phyloP scores from a whole-genome alignment of 2,888 invertebrate species.

The Mechanitis mazaeus region DNA sequence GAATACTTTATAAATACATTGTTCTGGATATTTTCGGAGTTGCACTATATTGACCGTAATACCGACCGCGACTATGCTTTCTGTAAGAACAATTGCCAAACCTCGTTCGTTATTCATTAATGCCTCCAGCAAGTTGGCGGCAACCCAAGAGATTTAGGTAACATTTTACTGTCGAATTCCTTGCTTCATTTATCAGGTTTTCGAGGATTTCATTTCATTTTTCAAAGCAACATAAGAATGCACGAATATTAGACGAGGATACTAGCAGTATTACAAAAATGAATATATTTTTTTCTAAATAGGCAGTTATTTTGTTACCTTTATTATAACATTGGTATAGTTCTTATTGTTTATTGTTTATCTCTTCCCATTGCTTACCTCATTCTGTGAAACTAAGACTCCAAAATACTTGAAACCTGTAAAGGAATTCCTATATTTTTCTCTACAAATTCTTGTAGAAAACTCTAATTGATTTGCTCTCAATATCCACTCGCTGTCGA shows the following conservation, averaged over 20 bases:
- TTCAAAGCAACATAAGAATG: conserved; percentile 2
- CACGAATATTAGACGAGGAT: background rate
- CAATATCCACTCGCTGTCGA: conserved; percentile 2
- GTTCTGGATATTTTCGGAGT: background rate
- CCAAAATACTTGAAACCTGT: too few relatives aligned
- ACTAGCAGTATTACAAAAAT: too few relatives aligned
- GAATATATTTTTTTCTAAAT: too few relatives aligned
- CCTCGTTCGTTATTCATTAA: conserved; percentile 22
- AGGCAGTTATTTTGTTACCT: too few relatives aligned
- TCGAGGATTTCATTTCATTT: conserved; percentile 9
- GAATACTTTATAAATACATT: background rate
- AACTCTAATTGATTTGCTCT: background rate
- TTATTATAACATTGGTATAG: too few relatives aligned
- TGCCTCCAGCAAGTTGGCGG: conserved; percentile 18
- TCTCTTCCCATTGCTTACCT: too few relatives aligned
- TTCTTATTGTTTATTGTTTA: too few relatives aligned
- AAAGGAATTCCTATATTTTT: too few relatives aligned
- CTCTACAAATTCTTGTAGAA: too few relatives aligned
- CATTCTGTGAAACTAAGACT: too few relatives aligned
- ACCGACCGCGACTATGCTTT: conserved; percentile 8
- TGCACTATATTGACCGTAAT: background rate
- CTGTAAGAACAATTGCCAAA: conserved; percentile 21
- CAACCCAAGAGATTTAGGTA: conserved; percentile 20
- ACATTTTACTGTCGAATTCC: conserved; percentile 18
- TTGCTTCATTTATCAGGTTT: conserved; percentile 15